A percentile compares a stretch with the other conserved stretches of the same genome.
Conservation (phyloP, 2,113 vertebrate species). For the Vidua chalybeata region DNA sequence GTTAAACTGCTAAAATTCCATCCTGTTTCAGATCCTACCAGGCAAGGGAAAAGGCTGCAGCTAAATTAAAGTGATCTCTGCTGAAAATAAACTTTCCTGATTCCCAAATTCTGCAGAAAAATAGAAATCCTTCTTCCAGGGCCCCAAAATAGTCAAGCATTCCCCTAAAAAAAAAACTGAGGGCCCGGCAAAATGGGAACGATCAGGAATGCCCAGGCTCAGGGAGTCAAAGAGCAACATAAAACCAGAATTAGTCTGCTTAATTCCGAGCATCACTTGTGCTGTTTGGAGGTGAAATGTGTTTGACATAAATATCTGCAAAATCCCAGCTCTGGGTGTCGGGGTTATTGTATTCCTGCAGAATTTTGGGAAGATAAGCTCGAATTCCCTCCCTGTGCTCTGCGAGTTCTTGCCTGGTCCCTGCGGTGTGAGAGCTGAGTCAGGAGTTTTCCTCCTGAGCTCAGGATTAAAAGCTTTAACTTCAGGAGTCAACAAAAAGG, state of each 20-base stretch:
- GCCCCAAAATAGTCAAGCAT: rapidly evolving
- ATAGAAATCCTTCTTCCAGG: not conserved
- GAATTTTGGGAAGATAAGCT: not conserved
- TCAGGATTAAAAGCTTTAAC: not conserved
- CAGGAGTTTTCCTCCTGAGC: not conserved
- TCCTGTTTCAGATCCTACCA: not conserved
- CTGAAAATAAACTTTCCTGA: not conserved
- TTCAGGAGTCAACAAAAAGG: not conserved
- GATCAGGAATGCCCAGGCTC: not conserved
- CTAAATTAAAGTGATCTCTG: not conserved
- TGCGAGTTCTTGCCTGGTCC: not conserved
- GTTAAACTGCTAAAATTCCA: not conserved
- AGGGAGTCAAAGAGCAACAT: not conserved
- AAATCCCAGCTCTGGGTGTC: rapidly evolving
- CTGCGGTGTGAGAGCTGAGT: not conserved
- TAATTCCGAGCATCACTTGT: not conserved
- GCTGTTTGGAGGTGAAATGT: not conserved
- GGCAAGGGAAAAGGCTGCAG: rapidly evolving
- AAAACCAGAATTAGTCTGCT: not conserved
- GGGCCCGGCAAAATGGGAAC: rapidly evolving
- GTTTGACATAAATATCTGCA: not conserved
- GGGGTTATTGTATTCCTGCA: not conserved
- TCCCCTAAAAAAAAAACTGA: too few relatives aligned
- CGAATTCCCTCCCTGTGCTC: not conserved
- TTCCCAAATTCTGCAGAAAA: not conserved